Percentiles rank a stretch among this genome's conserved stretches.
Evolutionary conservation across 2,888 invertebrate genomes (phyloP).

Genomic region (Polydrusus pterygomalis): DNA sequence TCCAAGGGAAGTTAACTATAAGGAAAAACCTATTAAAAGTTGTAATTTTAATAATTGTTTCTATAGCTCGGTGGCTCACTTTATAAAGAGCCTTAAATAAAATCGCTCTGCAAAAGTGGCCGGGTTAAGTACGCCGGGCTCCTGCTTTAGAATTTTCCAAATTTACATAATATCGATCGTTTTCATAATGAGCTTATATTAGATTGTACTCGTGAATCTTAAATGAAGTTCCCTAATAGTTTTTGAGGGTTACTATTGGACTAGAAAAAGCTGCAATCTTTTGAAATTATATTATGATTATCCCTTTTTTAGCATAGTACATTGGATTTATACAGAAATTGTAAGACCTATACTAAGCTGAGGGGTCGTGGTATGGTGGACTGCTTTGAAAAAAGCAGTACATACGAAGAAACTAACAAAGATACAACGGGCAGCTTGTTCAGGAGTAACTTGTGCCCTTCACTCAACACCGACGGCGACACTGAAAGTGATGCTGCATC

Average conservation of each 20-base stretch:
- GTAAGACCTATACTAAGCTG: no score
- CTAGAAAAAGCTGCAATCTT: no score
- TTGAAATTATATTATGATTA: no score
- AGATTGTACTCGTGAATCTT: slow-evolving; percentile 44
- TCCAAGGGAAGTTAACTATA: slow-evolving; percentile 25
- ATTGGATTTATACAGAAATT: no score
- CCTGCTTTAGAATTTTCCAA: slow-evolving; percentile 32
- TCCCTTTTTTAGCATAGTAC: no score
- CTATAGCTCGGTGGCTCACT: slow-evolving; percentile 31
- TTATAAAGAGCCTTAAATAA: slow-evolving; percentile 21
- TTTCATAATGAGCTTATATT: slow-evolving; percentile 39
- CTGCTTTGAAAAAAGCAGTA: no score
- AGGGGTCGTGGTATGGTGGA: no score
- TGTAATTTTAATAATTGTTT: slow-evolving; percentile 46
- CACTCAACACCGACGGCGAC: no score
- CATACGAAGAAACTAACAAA: no score
- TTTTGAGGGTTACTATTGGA: neutral
- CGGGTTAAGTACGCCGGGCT: neutral
- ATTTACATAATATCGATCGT: slow-evolving; percentile 50
- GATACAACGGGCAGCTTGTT: no score
- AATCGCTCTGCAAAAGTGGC: slow-evolving; percentile 4
- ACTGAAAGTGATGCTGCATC: no score
- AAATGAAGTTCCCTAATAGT: slow-evolving; percentile 47
- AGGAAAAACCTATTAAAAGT: slow-evolving; percentile 48
- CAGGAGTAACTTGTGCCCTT: no score